Percentiles rank a stretch among this genome's conserved stretches.
Evolutionary conservation across 2,797 vertebrate species (phyloP).

Genomic region (Ambastaia sidthimunki): DNA sequence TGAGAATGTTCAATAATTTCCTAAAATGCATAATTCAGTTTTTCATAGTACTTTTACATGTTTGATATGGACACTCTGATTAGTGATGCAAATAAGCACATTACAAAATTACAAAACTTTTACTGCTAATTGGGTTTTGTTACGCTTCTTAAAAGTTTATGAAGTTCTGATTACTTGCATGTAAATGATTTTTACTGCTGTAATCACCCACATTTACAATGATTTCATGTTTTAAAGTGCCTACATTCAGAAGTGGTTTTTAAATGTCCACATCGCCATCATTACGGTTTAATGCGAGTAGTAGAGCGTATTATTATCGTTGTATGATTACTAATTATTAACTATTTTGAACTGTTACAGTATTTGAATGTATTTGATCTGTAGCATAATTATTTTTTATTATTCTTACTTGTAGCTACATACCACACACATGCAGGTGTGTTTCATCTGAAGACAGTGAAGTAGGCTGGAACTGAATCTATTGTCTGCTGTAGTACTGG

Average conservation of each 20-base stretch:
- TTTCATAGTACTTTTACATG: not conserved
- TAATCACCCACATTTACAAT: not conserved
- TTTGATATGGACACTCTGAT: not conserved
- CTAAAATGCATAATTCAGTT: too few relatives aligned
- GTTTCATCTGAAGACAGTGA: not conserved
- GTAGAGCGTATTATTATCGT: not conserved
- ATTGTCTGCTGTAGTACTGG: not conserved
- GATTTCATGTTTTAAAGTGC: not conserved
- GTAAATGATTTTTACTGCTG: conserved; percentile 2
- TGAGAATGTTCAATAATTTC: too few relatives aligned
- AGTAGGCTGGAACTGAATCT: not conserved
- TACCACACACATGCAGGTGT: not conserved
- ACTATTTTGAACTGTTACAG: not conserved
- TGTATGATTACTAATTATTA: not conserved
- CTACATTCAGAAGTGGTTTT: not conserved
- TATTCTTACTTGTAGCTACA: not conserved
- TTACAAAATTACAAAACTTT: not conserved
- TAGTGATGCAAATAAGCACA: not conserved
- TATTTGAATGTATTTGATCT: not conserved
- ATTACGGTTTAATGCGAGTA: not conserved
- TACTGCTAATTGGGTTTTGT: not conserved
- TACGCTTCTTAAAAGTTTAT: not conserved
- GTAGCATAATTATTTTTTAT: not conserved
- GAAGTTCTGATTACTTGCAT: not conserved
- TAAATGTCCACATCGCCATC: not conserved